These are phyloP conservation scores for Crocodylus rhombifer DNA, from an alignment of 2,797 vertebrate species.

Conservation along the genomic window DNA sequence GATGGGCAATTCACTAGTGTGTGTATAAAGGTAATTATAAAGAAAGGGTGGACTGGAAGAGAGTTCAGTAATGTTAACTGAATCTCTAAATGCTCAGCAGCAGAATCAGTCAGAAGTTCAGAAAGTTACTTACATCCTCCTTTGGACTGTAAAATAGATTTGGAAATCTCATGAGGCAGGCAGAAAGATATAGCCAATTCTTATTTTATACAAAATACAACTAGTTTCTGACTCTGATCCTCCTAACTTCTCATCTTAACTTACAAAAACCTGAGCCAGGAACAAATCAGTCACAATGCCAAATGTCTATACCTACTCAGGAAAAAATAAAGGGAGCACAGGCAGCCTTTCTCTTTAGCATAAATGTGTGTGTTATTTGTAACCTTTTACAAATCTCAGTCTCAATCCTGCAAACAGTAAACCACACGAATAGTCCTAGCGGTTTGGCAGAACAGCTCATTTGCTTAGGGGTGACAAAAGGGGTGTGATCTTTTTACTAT, in stretches of 20 bases:
- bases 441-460: neutral
- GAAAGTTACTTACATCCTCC: neutral
- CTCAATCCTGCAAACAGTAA: neutral
- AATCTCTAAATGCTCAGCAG: neutral
- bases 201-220: neutral
- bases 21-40: too few species aligned
- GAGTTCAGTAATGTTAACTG: neutral
- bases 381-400: neutral
- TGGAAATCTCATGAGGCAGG: neutral
- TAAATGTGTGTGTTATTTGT: constrained; percentile 19
- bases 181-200: neutral
- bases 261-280: constrained; percentile 6
- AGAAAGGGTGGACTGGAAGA: neutral
- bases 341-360: neutral
- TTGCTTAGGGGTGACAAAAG: neutral
- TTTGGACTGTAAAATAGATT: neutral
- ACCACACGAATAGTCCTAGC: neutral
- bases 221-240: neutral
- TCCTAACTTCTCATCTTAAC: neutral
- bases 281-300: neutral
- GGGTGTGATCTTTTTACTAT: too few species aligned
- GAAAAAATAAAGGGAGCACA: neutral
- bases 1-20: too few species aligned
- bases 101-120: neutral
- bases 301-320: neutral